These are phyloP conservation scores for Lutjanus campechanus DNA, from an alignment of 2,797 vertebrate species.

Conservation along the genomic window DNA sequence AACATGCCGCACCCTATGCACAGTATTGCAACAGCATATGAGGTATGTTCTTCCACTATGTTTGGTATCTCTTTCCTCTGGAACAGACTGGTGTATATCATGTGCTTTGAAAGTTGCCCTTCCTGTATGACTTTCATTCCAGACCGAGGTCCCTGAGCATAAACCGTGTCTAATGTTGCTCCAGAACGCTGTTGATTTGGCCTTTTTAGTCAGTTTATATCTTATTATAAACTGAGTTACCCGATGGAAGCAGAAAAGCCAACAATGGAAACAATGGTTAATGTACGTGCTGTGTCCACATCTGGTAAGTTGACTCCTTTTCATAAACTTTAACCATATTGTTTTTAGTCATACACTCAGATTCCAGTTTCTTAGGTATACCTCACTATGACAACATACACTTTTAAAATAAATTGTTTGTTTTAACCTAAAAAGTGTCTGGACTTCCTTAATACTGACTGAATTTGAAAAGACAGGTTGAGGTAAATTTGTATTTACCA, in stretches of 20 bases:
- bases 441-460: too few species aligned
- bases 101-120: fast-evolving
- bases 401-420: too few species aligned
- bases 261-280: slow-evolving; percentile 11
- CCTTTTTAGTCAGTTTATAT: not conserved
- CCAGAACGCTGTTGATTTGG: not conserved
- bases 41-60: not conserved
- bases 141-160: fast-evolving
- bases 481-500: too few species aligned
- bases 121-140: not conserved
- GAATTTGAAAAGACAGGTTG: too few species aligned
- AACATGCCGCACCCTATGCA: not conserved
- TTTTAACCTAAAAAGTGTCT: too few species aligned
- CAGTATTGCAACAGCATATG: not conserved
- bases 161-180: not conserved
- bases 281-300: not conserved
- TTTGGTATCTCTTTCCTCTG: not conserved
- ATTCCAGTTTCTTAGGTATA: too few species aligned
- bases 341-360: too few species aligned
- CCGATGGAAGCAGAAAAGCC: not conserved
- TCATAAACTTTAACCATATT: not conserved
- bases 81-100: fast-evolving
- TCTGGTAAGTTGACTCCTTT: slow-evolving; percentile 39
- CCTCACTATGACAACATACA: too few species aligned
- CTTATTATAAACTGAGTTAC: not conserved